Percentiles rank a stretch among this genome's conserved stretches.
Evolutionary conservation across 2,888 invertebrate species (phyloP).

Genomic region (Ellobium chinense): DNA sequence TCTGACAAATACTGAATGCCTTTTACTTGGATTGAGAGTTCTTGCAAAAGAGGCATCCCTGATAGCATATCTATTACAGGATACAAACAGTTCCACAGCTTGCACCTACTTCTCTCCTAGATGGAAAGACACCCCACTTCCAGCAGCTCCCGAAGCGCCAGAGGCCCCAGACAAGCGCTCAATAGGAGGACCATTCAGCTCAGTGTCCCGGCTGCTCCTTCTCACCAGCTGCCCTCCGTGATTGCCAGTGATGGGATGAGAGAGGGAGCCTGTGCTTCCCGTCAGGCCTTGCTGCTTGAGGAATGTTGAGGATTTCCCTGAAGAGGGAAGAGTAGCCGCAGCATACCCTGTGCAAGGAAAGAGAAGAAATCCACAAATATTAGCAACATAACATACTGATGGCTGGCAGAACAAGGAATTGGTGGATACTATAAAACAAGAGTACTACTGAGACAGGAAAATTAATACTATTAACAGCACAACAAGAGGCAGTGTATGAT

Average conservation of each 20-base stretch:
- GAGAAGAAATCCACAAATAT: not conserved
- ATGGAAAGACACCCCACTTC: slow-evolving; percentile 45
- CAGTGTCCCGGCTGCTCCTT: slow-evolving; percentile 35
- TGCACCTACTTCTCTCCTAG: slow-evolving; percentile 48
- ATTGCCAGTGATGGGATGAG: slow-evolving; percentile 14
- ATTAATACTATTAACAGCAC: too few relatives aligned
- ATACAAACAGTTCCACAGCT: too few relatives aligned
- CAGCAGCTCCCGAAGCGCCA: not conserved
- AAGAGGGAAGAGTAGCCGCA: not conserved
- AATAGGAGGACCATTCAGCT: not conserved
- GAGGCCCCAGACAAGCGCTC: not conserved
- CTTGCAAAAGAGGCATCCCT: too few relatives aligned
- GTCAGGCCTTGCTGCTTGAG: slow-evolving; percentile 39
- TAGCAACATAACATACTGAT: not conserved
- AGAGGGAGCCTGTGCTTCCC: slow-evolving; percentile 51
- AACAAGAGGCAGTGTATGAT: too few relatives aligned
- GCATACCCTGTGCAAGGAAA: slow-evolving; percentile 1
- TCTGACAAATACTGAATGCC: too few relatives aligned
- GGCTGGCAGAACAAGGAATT: not conserved
- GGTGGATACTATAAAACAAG: too few relatives aligned
- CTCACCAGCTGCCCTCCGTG: not conserved
- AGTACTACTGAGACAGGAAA: too few relatives aligned
- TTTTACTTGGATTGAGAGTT: too few relatives aligned
- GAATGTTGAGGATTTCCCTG: slow-evolving; percentile 42
- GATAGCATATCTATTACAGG: too few relatives aligned